Percentiles rank a stretch among this genome's conserved stretches.
phyloP scores from a whole-genome alignment of 2,888 invertebrate genomes.

The Orthonevra nobilis region DNA sequence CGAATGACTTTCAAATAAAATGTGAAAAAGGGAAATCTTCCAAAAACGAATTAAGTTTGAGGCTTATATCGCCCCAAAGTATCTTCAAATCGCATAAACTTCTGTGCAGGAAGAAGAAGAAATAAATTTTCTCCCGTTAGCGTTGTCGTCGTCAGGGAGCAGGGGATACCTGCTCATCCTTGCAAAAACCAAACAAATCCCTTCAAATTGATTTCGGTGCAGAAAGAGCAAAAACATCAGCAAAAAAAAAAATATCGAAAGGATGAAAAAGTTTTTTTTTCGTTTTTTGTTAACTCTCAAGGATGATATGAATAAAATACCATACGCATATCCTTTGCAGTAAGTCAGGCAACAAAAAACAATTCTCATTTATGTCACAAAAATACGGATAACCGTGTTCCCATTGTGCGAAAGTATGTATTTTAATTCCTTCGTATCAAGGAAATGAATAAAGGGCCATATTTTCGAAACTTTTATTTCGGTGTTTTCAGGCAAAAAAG shows the following conservation, averaged over 20 bases:
- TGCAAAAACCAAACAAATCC: constrained; percentile 54
- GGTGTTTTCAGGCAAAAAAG: neutral
- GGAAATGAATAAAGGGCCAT: constrained; percentile 33
- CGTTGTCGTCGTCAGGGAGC: too few species aligned
- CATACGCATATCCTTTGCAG: constrained; percentile 50
- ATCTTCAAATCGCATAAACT: constrained; percentile 62
- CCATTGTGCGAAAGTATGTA: neutral
- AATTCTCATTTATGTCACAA: constrained; percentile 53
- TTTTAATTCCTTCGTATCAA: too few species aligned
- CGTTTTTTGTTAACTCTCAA: constrained; percentile 34
- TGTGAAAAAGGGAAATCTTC: constrained; percentile 22
- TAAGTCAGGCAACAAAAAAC: constrained; percentile 47
- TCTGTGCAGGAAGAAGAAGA: constrained; percentile 4
- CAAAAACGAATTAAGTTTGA: constrained; percentile 60
- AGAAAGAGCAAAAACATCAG: constrained; percentile 19
- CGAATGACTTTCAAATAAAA: constrained; percentile 27
- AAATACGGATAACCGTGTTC: neutral
- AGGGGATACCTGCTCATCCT: constrained; percentile 9
- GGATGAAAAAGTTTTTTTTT: constrained; percentile 9
- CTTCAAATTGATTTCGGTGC: constrained; percentile 64
- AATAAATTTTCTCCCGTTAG: constrained; percentile 24
- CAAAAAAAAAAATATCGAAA: neutral
- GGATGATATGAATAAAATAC: constrained; percentile 58
- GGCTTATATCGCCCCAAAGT: constrained; percentile 62
- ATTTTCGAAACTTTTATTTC: constrained; percentile 7